Evolutionary conservation across 2,113 vertebrate species (phyloP).

Genomic region (Pedionomus torquatus): DNA sequence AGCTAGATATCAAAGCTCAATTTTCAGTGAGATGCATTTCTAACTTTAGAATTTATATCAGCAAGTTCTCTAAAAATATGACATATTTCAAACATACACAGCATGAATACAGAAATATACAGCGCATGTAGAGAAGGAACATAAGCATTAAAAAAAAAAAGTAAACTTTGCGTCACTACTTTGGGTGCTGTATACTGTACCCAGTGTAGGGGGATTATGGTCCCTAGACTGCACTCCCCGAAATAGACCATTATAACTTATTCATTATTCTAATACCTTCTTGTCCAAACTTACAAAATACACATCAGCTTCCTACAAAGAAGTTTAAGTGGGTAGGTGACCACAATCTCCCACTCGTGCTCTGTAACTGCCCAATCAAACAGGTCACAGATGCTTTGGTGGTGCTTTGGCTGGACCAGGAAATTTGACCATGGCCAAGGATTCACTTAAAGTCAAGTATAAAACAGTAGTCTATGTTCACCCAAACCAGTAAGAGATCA

Average conservation of each 20-base stretch:
- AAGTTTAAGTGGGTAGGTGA: neutral
- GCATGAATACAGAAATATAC: neutral
- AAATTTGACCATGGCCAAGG: neutral
- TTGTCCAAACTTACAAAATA: neutral
- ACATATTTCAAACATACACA: neutral
- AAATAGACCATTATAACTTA: neutral
- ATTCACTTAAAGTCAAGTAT: neutral
- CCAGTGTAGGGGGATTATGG: neutral
- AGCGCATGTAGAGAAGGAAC: neutral
- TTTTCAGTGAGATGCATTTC: slow-evolving; percentile 31
- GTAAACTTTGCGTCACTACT: neutral
- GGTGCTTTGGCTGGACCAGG: neutral
- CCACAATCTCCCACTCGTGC: neutral
- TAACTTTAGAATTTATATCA: slow-evolving; percentile 37
- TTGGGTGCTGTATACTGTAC: neutral
- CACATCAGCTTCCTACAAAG: neutral
- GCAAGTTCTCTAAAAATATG: slow-evolving; percentile 25
- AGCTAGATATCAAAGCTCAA: slow-evolving; percentile 1
- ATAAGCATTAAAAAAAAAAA: neutral
- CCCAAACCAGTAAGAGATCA: neutral
- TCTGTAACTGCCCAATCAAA: neutral
- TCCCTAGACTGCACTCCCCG: neutral
- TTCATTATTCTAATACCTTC: neutral
- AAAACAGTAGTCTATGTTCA: neutral
- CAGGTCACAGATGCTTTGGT: neutral